phyloP scores from a whole-genome alignment of 2,113 vertebrate genomes.

The Fregetta grallaria region DNA sequence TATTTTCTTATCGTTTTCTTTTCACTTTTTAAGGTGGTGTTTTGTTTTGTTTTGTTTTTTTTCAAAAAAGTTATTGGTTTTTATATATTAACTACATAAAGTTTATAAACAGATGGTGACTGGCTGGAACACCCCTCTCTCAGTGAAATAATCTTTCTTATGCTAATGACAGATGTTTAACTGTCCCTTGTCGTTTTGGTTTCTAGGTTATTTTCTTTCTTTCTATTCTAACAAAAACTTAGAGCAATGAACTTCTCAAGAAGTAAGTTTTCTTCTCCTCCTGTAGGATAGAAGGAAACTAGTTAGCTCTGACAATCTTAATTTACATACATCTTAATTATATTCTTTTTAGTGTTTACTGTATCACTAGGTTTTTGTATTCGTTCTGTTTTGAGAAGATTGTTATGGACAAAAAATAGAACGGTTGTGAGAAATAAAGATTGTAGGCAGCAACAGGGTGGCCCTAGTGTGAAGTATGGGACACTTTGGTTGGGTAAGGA shows the following conservation, averaged over 20 bases:
- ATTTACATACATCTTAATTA: neutral
- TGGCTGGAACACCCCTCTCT: neutral
- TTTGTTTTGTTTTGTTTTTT: neutral
- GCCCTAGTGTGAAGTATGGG: neutral
- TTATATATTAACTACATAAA: neutral
- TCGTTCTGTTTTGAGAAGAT: neutral
- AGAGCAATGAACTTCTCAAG: fast-evolving
- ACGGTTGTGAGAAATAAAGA: neutral
- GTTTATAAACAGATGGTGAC: neutral
- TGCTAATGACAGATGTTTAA: neutral
- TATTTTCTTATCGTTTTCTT: neutral
- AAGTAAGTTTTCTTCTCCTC: neutral
- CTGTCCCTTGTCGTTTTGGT: neutral
- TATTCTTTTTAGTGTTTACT: neutral
- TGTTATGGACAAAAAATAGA: neutral
- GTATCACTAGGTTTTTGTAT: neutral
- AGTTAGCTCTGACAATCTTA: neutral
- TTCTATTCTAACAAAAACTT: neutral
- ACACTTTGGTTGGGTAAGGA: neutral
- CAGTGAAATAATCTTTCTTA: neutral
- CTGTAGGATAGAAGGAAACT: neutral
- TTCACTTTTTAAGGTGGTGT: neutral
- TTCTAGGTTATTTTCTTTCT: neutral
- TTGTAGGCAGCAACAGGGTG: neutral
- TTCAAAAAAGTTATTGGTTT: neutral